Evolutionary conservation across 1,140 invertebrate genomes (phyloP).

Genomic region (Trialeurodes vaporariorum): DNA sequence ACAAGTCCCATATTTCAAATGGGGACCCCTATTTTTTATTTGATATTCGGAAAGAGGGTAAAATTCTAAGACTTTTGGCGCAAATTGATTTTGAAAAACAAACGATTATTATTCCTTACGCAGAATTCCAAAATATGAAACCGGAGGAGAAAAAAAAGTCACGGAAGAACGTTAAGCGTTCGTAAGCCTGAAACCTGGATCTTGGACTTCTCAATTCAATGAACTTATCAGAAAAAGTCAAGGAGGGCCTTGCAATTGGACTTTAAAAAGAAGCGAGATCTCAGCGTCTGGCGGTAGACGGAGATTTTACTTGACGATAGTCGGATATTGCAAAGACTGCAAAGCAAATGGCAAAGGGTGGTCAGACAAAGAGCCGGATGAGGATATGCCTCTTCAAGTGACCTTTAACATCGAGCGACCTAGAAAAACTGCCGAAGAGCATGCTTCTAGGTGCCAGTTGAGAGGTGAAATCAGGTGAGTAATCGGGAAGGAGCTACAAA

Average conservation of each 20-base stretch:
- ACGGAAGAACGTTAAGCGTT: no score
- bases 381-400: background rate
- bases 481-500: background rate
- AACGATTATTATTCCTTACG: no score
- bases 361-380: background rate
- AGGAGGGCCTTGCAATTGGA: background rate
- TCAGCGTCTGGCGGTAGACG: background rate
- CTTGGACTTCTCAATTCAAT: background rate
- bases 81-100: no score
- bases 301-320: background rate
- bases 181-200: background rate
- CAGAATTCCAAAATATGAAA: no score
- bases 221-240: background rate
- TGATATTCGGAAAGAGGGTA: no score
- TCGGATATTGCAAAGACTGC: background rate
- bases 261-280: background rate
- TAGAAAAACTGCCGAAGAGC: background rate
- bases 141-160: no score
- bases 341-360: background rate
- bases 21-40: no score
- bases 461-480: background rate
- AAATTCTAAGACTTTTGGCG: no score
- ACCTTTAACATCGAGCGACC: background rate
- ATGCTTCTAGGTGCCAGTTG: background rate
- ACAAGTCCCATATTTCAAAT: no score